These are phyloP conservation scores for Phoronis australis DNA, from an alignment of 2,888 invertebrate species.

Conservation along the genomic window DNA sequence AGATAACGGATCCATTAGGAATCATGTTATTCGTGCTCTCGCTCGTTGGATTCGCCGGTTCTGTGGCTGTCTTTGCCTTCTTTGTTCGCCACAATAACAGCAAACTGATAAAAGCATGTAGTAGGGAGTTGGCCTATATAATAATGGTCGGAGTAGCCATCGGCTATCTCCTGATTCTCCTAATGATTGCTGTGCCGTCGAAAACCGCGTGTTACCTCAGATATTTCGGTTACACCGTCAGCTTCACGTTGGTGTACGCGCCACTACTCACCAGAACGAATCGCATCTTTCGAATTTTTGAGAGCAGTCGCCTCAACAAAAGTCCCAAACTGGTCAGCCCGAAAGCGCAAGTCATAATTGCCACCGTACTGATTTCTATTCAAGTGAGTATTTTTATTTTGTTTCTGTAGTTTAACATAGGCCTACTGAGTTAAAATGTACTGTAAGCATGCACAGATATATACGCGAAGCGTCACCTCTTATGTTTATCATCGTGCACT, in stretches of 20 bases:
- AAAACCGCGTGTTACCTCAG: constrained; percentile 20
- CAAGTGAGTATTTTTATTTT: not conserved
- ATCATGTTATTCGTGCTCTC: constrained; percentile 8
- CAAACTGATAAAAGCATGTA: constrained; percentile 40
- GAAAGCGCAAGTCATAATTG: not conserved
- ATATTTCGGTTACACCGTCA: constrained; percentile 17
- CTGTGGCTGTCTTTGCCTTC: constrained; percentile 1
- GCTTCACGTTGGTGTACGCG: constrained; percentile 20
- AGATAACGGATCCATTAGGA: constrained; percentile 4
- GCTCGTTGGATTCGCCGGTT: constrained; percentile 1
- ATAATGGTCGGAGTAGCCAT: constrained; percentile 32
- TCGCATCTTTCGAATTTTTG: constrained; percentile 24
- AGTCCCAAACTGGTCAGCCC: not conserved
- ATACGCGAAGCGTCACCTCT: no score
- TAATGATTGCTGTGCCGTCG: constrained; percentile 30
- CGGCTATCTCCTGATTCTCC: constrained; percentile 31
- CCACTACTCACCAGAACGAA: constrained; percentile 21
- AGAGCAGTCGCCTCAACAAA: no score
- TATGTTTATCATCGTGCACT: no score
- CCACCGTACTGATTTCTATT: not conserved
- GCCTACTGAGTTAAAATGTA: no score
- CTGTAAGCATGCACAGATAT: no score
- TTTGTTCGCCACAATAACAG: constrained; percentile 18
- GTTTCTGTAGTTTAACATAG: no score
- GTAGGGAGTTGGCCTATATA: constrained; percentile 37